Base-by-base conservation (phyloP, 2,113 vertebrate species). In the Mormyrus iriodes region DNA sequence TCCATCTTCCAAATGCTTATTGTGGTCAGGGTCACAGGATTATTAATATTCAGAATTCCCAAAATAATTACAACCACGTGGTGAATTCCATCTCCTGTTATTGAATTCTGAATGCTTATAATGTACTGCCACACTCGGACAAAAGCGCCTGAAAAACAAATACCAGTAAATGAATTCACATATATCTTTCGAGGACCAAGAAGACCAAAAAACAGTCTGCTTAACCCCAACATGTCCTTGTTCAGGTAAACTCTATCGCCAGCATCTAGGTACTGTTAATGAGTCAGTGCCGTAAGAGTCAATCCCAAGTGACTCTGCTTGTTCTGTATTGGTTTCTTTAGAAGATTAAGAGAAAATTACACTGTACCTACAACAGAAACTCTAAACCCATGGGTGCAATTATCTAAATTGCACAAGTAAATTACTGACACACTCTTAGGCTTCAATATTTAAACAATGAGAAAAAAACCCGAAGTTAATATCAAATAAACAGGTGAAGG, bases 401-500 rank as follows among this genome's bases (percentile, higher is more conserved):
- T 51, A 48, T 85, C 83, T 21, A 85, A 85, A 85, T 49, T 49
- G 44, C 44, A 82, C 76, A 85, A 27, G 83, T 85, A 51, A 85
- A 85, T 85, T 27, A 85, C 46, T 0, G n/a, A 49, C 48, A 49
- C 44, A 12, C 44, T n/a, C 51, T 48, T 46, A 85, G 1, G n/a
- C 12, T 85, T 49, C 48, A 13, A 27, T 49, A 48, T 27, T 19
- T 10, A 49, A 51, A 85, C 13, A 27, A 51, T 31, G 24, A 84
- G 7, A 49, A 83, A 21, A 51, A 79, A 76, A n/a, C n/a, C 12
- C 8, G 4, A 39, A 42, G 17, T 79, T 39, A 79, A 79, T n/a
- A 79, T 17, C 35, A 79, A 42, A 8, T 39, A 76, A 39, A 76
- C 42, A 79, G 9, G 73, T 8, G 35, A 15, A 79, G 31, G 73